A percentile compares a stretch with the other conserved stretches of the same genome.
phyloP scores from a whole-genome alignment of 2,113 vertebrate genomes.

The Nothocercus nigrocapillus region DNA sequence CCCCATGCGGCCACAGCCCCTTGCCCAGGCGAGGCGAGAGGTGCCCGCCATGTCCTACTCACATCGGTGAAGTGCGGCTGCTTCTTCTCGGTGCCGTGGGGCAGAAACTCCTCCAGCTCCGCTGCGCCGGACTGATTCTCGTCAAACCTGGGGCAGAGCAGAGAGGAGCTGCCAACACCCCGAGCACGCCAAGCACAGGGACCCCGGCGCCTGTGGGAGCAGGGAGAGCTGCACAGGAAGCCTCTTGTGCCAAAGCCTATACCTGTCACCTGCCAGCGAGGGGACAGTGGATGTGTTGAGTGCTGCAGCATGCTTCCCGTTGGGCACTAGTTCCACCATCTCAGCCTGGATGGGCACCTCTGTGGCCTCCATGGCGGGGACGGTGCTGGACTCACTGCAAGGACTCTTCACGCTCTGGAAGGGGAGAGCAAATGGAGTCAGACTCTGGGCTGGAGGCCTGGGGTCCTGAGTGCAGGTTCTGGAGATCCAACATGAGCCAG shows the following conservation, averaged over 20 bases:
- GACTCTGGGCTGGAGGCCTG: background rate
- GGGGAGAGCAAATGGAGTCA: background rate
- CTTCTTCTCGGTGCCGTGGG: slow-evolving; percentile 84
- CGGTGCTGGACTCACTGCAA: background rate
- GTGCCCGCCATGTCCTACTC: slow-evolving; percentile 35
- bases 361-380: slow-evolving; percentile 40
- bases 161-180: background rate
- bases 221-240: background rate
- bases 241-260: accelerated
- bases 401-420: slow-evolving; percentile 40
- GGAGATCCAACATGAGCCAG: too few relatives aligned
- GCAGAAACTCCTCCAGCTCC: slow-evolving; percentile 89
- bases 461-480: too few relatives aligned
- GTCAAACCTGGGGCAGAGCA: slow-evolving; percentile 78
- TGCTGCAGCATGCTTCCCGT: slow-evolving; percentile 67
- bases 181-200: background rate
- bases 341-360: slow-evolving; percentile 72
- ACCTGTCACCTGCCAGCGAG: slow-evolving; percentile 62
- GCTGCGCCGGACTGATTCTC: slow-evolving; percentile 76
- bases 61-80: slow-evolving; percentile 91
- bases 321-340: slow-evolving; percentile 84
- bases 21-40: too few relatives aligned
- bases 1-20: too few relatives aligned
- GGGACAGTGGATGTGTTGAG: slow-evolving; percentile 3
- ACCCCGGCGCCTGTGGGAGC: background rate